Conservation (phyloP, 2,113 vertebrate species). For the Arvicanthis niloticus region DNA sequence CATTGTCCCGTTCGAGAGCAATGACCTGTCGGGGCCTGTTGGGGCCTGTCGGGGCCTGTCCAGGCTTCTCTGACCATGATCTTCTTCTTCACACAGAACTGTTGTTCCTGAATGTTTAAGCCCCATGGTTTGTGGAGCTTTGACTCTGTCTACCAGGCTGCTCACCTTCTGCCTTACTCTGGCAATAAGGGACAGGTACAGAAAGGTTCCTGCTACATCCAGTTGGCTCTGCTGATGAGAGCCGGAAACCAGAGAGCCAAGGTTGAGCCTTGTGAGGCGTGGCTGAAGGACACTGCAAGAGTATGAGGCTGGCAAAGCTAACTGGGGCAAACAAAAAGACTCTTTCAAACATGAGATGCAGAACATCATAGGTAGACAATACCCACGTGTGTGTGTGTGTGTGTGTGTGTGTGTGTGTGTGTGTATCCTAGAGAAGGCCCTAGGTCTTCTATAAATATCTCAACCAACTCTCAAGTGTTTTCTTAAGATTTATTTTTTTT, state of each 20-base stretch:
- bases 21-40: rapidly evolving
- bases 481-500: not conserved
- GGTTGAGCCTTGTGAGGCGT: not conserved
- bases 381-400: not conserved
- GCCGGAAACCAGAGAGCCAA: not conserved
- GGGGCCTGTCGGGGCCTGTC: not conserved
- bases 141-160: not conserved
- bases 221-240: not conserved
- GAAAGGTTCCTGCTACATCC: not conserved
- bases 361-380: rapidly evolving
- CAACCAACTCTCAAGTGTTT: not conserved
- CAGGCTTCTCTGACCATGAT: not conserved
- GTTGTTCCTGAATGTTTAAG: not conserved
- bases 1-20: not conserved
- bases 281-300: not conserved
- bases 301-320: not conserved
- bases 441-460: not conserved
- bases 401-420: not conserved
- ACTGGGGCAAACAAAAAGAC: not conserved
- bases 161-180: not conserved
- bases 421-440: not conserved
- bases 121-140: not conserved
- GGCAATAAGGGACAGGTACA: not conserved
- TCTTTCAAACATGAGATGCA: rapidly evolving
- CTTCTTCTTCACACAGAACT: not conserved